These are phyloP conservation scores for Caradrina clavipalpis DNA, from an alignment of 2,888 invertebrate species.

Conservation along the genomic window DNA sequence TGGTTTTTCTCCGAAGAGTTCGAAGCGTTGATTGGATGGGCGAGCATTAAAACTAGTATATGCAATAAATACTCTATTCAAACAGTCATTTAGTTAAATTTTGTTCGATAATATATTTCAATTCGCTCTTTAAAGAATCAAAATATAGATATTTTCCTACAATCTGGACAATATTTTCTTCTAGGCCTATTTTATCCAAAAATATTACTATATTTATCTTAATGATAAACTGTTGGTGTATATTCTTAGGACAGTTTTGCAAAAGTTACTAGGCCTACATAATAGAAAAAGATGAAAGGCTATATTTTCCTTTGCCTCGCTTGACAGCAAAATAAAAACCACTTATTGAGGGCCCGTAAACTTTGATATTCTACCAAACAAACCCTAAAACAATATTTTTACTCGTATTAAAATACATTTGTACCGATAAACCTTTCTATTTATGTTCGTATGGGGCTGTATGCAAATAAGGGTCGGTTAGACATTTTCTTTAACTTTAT, in stretches of 20 bases:
- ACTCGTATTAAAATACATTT: conserved; percentile 62
- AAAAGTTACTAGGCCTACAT: not conserved
- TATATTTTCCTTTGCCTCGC: conserved; percentile 13
- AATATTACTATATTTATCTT: not conserved
- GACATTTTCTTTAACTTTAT: conserved; percentile 68
- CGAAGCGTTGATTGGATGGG: no score
- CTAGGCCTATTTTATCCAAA: no score
- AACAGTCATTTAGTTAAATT: no score
- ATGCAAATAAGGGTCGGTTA: conserved; percentile 64
- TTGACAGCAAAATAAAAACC: conserved; percentile 41
- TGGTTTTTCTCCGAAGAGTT: no score
- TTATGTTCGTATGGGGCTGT: conserved; percentile 64
- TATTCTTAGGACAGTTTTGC: not conserved
- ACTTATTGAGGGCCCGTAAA: conserved; percentile 22
- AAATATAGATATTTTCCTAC: no score
- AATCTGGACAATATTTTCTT: no score
- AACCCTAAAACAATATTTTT: conserved; percentile 61
- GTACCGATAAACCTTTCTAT: conserved; percentile 60
- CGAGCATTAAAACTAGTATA: no score
- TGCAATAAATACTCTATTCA: no score
- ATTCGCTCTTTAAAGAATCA: no score
- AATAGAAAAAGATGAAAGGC: not conserved
- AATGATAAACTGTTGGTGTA: not conserved
- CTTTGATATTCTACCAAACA: conserved; percentile 42
- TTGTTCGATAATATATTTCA: no score